These are phyloP conservation scores for Leptinotarsa lineolata DNA, from an alignment of 1,140 invertebrate genomes.

Conservation along the genomic window DNA sequence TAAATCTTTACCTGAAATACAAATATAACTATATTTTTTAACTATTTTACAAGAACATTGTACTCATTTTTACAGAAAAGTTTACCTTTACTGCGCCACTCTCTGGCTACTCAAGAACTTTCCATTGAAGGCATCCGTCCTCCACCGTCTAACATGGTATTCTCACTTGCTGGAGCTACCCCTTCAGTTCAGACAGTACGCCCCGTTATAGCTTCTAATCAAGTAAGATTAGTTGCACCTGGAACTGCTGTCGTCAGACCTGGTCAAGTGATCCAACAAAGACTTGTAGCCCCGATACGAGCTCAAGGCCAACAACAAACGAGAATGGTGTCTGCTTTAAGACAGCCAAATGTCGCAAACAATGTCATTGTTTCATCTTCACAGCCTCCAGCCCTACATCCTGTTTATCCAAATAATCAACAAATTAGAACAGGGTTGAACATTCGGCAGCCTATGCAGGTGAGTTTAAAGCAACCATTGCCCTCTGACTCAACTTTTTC, in stretches of 20 bases:
- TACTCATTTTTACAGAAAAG: constrained; percentile 77
- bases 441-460: constrained; percentile 49
- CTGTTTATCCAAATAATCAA: constrained; percentile 49
- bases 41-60: not conserved
- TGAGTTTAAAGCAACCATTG: constrained; percentile 24
- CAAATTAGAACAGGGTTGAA: constrained; percentile 1
- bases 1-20: not conserved
- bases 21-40: not conserved
- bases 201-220: constrained; percentile 50
- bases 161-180: constrained; percentile 58
- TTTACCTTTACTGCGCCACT: constrained; percentile 88
- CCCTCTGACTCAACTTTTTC: too few species aligned
- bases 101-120: constrained; percentile 86
- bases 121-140: constrained; percentile 95
- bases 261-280: constrained; percentile 61
- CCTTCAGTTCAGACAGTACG: constrained; percentile 57
- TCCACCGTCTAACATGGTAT: constrained; percentile 72
- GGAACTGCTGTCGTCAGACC: constrained; percentile 57
- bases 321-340: constrained; percentile 53
- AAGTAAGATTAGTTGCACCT: constrained; percentile 64
- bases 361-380: constrained; percentile 50
- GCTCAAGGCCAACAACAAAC: constrained; percentile 42
- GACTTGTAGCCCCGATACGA: constrained; percentile 56
- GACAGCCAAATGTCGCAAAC: constrained; percentile 44
- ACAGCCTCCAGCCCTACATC: constrained; percentile 55